Conservation (phyloP, 2,113 vertebrate genomes). For the Heptranchias perlo region DNA sequence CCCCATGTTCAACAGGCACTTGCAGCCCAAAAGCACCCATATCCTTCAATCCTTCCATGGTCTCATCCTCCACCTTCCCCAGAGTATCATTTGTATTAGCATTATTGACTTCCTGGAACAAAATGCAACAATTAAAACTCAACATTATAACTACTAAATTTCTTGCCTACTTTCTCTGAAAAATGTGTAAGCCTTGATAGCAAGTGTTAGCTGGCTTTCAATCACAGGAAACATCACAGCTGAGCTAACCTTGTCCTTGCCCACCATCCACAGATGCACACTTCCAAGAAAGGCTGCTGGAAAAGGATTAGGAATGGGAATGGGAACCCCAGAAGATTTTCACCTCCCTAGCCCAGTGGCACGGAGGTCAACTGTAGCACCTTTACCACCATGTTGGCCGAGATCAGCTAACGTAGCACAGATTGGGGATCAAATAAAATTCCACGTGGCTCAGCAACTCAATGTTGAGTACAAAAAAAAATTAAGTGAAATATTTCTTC, state of each 20-base stretch:
- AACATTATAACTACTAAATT: not conserved
- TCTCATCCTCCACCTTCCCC: not conserved
- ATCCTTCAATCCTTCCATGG: slow-evolving; percentile 12
- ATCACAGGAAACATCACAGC: not conserved
- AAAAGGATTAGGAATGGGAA: not conserved
- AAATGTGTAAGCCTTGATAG: not conserved
- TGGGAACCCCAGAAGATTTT: not conserved
- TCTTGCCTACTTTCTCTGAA: not conserved
- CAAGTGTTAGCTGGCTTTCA: not conserved
- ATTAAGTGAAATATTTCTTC: not conserved
- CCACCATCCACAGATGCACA: not conserved
- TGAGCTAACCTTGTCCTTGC: not conserved
- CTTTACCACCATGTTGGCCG: not conserved
- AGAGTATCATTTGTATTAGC: not conserved
- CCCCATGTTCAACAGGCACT: not conserved
- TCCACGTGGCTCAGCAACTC: not conserved
- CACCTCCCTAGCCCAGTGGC: not conserved
- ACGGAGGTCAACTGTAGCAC: not conserved
- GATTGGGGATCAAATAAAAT: not conserved
- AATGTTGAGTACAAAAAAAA: not conserved
- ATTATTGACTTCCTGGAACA: not conserved
- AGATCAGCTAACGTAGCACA: not conserved
- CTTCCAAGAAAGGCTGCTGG: not conserved
- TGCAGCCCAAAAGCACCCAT: slow-evolving; percentile 21
- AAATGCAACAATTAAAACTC: not conserved